phyloP scores from a whole-genome alignment of 2,888 invertebrate genomes.

The Heliconius ethilla region DNA sequence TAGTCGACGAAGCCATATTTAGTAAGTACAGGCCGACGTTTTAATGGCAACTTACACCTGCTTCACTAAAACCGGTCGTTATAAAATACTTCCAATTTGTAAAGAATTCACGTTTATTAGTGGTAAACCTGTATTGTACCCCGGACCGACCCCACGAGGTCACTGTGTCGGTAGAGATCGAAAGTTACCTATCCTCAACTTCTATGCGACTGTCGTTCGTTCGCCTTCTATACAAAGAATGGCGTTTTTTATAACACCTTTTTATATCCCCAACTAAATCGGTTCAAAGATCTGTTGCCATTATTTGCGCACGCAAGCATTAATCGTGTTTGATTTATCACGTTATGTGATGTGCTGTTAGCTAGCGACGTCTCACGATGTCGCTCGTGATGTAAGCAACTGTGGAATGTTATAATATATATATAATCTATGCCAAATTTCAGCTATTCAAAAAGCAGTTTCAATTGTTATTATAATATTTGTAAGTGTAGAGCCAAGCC shows the following conservation, averaged over 20 bases:
- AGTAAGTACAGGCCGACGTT: conserved; percentile 31
- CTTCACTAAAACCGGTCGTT: conserved; percentile 42
- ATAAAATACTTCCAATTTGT: conserved; percentile 42
- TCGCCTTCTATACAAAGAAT: conserved; percentile 8
- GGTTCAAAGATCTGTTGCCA: conserved; percentile 13
- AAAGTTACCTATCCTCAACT: conserved; percentile 35
- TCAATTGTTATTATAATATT: not conserved
- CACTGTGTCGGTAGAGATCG: conserved; percentile 45
- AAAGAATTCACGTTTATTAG: conserved; percentile 34
- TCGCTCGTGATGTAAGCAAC: conserved; percentile 12
- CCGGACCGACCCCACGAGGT: conserved; percentile 40
- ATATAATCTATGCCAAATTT: not conserved
- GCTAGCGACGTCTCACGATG: not conserved
- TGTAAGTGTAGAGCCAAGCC: not conserved
- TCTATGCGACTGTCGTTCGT: not conserved
- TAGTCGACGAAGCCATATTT: conserved; percentile 41
- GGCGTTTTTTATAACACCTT: not conserved
- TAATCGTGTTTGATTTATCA: conserved; percentile 15
- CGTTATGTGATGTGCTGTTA: not conserved
- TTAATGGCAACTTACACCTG: conserved; percentile 43
- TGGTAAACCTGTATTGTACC: conserved; percentile 35
- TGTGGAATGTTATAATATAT: not conserved
- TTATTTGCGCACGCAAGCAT: conserved; percentile 5
- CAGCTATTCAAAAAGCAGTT: not conserved
- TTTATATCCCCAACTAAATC: not conserved